Conservation (phyloP, 2,797 vertebrate genomes). For the Lutjanus argentimaculatus region DNA sequence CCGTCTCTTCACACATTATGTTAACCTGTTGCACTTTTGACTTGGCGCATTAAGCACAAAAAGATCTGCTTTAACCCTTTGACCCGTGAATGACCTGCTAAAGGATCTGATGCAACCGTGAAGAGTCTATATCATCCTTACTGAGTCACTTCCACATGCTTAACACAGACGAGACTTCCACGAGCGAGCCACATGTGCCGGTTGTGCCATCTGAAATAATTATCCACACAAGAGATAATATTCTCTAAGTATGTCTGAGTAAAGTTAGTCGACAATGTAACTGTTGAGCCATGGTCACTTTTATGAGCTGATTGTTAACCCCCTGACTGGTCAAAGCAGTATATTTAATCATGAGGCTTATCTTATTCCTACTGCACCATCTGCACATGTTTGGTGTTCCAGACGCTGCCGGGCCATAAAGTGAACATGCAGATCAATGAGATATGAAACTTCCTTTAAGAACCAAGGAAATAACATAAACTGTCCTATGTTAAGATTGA, state of each 20-base stretch:
- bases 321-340: slow-evolving; percentile 10
- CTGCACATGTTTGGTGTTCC: neutral
- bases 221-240: neutral
- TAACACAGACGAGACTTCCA: slow-evolving; percentile 24
- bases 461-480: slow-evolving; percentile 14
- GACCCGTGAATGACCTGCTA: slow-evolving; percentile 35
- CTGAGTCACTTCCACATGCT: slow-evolving; percentile 43
- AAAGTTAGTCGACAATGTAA: neutral
- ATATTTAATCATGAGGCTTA: slow-evolving; percentile 10
- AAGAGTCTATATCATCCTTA: slow-evolving; percentile 25
- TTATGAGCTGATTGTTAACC: neutral
- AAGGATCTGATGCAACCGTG: slow-evolving; percentile 44
- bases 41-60: slow-evolving; percentile 29
- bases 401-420: neutral
- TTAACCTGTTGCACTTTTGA: slow-evolving; percentile 51
- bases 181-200: slow-evolving; percentile 30
- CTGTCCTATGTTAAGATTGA: neutral
- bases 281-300: neutral
- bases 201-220: slow-evolving; percentile 6
- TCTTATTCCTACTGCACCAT: slow-evolving; percentile 5
- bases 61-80: slow-evolving; percentile 42
- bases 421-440: neutral
- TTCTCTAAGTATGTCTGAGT: neutral
- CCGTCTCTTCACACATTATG: slow-evolving; percentile 40
- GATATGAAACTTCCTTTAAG: slow-evolving; percentile 1